These are phyloP conservation scores for Drosophila repletoides DNA, from an alignment of 1,140 invertebrate genomes.

Conservation along the genomic window DNA sequence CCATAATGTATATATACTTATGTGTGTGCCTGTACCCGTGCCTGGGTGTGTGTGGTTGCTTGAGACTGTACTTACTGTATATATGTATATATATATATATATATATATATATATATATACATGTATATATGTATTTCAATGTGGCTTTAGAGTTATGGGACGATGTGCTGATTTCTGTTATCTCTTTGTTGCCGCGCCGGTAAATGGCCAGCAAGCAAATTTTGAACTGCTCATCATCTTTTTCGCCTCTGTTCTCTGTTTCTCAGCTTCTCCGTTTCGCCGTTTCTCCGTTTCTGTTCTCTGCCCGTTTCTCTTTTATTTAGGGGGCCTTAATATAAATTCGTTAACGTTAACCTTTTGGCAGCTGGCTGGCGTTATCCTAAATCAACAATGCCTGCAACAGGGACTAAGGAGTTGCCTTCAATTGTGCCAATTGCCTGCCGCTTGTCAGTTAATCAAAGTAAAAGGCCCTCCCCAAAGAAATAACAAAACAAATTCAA, in stretches of 20 bases:
- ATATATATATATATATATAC: too few relatives aligned
- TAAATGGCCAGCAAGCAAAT: constrained; percentile 58
- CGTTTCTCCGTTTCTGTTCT: neutral
- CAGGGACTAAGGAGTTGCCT: constrained; percentile 34
- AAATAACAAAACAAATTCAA: constrained; percentile 4
- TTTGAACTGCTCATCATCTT: constrained; percentile 62
- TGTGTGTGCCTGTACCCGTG: neutral
- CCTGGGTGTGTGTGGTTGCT: constrained; percentile 7
- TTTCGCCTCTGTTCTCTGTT: neutral
- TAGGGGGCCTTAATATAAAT: constrained; percentile 58
- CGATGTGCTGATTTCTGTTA: constrained; percentile 39
- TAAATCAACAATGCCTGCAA: constrained; percentile 70
- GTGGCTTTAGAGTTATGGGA: constrained; percentile 31
- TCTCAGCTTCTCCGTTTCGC: neutral
- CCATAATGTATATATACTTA: constrained; percentile 20
- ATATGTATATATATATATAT: too few relatives aligned
- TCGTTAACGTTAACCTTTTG: constrained; percentile 74
- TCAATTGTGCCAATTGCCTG: constrained; percentile 78
- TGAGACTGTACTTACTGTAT: constrained; percentile 14
- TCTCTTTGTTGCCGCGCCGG: constrained; percentile 20
- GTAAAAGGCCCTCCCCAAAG: constrained; percentile 52
- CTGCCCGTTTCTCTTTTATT: constrained; percentile 2
- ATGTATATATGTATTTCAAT: too few relatives aligned
- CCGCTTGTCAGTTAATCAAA: constrained; percentile 78
- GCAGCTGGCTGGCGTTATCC: constrained; percentile 65